These are phyloP conservation scores for Panzeria rudis DNA, from an alignment of 2,888 invertebrate genomes.

Conservation along the genomic window DNA sequence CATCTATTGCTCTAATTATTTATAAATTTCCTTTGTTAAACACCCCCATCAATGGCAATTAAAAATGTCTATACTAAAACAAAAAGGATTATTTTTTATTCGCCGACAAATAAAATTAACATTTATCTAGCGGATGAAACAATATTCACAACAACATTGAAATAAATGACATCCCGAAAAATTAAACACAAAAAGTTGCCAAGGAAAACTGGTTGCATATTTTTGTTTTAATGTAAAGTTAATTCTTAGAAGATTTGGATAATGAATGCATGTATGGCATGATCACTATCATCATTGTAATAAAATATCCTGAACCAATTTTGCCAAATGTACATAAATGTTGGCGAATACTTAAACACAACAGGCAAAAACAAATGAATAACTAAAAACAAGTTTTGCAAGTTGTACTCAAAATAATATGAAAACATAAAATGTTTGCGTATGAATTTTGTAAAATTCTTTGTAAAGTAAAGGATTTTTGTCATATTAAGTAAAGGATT, in stretches of 20 bases:
- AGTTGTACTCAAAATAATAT: slow-evolving; percentile 8
- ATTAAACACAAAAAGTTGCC: neutral
- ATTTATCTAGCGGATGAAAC: neutral
- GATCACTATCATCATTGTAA: slow-evolving; percentile 23
- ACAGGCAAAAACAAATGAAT: no score
- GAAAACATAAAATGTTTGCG: slow-evolving; percentile 24
- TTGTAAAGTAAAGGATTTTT: slow-evolving; percentile 62
- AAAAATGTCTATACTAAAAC: neutral
- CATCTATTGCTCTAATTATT: neutral
- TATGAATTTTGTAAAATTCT: slow-evolving; percentile 36
- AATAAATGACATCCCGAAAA: neutral
- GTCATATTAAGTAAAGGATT: slow-evolving; percentile 59
- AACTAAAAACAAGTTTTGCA: slow-evolving; percentile 26
- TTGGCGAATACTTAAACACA: neutral
- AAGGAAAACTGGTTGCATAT: neutral
- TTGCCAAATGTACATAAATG: neutral
- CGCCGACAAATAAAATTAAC: no score
- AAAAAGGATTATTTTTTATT: neutral
- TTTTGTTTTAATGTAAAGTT: slow-evolving; percentile 31
- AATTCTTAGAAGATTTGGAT: slow-evolving; percentile 51
- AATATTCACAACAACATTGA: slow-evolving; percentile 14
- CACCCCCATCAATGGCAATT: neutral
- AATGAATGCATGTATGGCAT: neutral
- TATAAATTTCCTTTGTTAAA: neutral
- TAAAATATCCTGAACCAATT: slow-evolving; percentile 19